Evolutionary conservation across 2,113 vertebrate genomes (phyloP), one percentile per base, ranked within the genome.

Genomic region (Gallinago media): DNA sequence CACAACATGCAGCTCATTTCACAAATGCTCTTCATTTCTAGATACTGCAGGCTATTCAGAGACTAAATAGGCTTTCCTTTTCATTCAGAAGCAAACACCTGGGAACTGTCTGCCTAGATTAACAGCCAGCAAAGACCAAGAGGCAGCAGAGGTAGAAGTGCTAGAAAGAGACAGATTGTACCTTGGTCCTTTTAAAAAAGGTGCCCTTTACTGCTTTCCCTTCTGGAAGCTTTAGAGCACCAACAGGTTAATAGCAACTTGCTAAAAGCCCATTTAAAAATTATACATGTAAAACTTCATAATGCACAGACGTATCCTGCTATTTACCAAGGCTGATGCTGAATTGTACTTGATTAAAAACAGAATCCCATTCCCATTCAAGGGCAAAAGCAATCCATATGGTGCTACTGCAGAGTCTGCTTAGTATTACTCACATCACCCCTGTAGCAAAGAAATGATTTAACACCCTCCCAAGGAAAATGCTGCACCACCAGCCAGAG

Each of bases 351-450:
- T 75, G 85, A 92, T 96, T 92, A 88, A 88, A 96, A 75, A 8
- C 88, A 96, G 90, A 90, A 95, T 74, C 79, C 75, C 56, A 67
- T 77, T 78, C 73, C 86, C 73, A 74, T 68, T 71, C 96, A 96
- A 96, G 88, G 95, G 63, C 88, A 94, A 75, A 93, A 85, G 72
- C 90, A 92, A 93, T 86, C 94, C 95, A 86, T 38, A 49, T 36
- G 86, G 76, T 55, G 78, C 82, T 73, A 83, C 95, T 71, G 95
- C 82, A 89, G 92, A 74, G 59, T 44, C 95, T 94, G 92, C 72
- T 97, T 95, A 94, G 82, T 36, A 96, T 97, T 70, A 52, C 50
- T 97, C 91, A 84, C 96, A 94, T 72, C 82, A 38, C 21, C 65
- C 80, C 54, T 66, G 44, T 74, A 86, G 90, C 79, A 74, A 36